Evolutionary conservation across 2,113 vertebrate species (phyloP).

Genomic region (human (Homo sapiens)): DNA sequence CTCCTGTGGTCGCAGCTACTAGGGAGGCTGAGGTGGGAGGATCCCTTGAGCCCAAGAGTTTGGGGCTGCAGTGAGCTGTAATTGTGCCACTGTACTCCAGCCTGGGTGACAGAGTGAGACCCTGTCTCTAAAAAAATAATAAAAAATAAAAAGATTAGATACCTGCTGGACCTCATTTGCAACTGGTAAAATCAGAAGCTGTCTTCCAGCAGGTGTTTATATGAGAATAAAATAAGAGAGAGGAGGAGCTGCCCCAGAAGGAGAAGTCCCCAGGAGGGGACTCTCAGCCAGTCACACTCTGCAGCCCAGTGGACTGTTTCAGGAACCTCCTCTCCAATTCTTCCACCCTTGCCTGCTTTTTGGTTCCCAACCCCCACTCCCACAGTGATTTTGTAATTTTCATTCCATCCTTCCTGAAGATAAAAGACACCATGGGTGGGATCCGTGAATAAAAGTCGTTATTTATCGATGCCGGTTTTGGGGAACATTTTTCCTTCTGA

Average conservation of each 20-base stretch:
- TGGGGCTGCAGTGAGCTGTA: no score
- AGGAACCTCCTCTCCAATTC: conserved; percentile 58
- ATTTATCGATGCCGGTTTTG: conserved; percentile 85
- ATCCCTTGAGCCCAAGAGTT: no score
- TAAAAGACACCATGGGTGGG: conserved; percentile 82
- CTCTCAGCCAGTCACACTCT: accelerated
- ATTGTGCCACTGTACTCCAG: no score
- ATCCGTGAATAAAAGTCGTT: conserved; percentile 85
- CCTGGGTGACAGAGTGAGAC: no score
- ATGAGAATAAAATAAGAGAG: neutral
- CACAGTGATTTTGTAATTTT: conserved; percentile 75
- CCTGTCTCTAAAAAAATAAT: no score
- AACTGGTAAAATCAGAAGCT: neutral
- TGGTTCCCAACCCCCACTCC: neutral
- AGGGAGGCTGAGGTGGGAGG: no score
- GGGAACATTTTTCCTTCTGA: conserved; percentile 86
- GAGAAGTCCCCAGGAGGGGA: neutral
- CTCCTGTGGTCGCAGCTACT: no score
- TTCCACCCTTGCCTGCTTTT: conserved; percentile 62
- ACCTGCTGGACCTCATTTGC: neutral
- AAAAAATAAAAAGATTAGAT: neutral
- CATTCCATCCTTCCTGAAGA: conserved; percentile 78
- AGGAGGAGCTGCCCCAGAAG: accelerated
- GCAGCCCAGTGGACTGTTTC: accelerated
- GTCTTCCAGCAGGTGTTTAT: neutral